These are phyloP conservation scores for Crocodylus rhombifer DNA, from an alignment of 2,797 vertebrate species.

Conservation along the genomic window DNA sequence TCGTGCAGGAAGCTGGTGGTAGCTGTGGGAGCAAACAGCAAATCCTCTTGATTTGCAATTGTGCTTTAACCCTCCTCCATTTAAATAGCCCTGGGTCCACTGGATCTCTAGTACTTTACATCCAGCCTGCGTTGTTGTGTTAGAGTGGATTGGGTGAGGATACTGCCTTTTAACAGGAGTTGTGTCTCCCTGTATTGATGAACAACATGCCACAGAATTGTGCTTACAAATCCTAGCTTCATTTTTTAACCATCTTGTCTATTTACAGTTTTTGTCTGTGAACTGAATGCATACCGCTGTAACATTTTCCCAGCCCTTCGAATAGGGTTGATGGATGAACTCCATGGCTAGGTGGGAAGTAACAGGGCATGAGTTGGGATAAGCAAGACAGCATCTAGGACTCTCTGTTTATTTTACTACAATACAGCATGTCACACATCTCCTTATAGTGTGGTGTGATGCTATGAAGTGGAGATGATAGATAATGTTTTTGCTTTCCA, in stretches of 20 bases:
- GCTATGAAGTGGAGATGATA: background rate
- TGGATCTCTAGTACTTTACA: background rate
- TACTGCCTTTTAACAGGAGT: background rate
- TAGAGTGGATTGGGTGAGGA: conserved; percentile 7
- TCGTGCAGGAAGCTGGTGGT: conserved; percentile 3
- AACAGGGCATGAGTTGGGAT: background rate
- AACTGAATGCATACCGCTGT: background rate
- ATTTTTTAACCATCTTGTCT: background rate
- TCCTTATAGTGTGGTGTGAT: background rate
- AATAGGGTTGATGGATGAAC: background rate
- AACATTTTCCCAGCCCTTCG: background rate
- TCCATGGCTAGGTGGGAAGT: background rate
- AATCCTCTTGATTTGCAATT: background rate
- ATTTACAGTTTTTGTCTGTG: background rate
- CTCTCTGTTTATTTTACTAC: background rate
- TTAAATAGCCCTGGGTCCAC: background rate
- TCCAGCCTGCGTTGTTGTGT: conserved; percentile 3
- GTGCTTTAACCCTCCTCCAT: background rate
- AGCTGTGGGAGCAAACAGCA: background rate
- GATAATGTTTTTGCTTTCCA: background rate
- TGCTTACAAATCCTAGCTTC: background rate
- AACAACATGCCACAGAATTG: background rate
- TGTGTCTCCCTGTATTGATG: fast-evolving
- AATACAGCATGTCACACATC: background rate
- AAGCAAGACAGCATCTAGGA: background rate